Evolutionary conservation across 2,888 invertebrate species (phyloP).

Genomic region (Cabera pusaria): DNA sequence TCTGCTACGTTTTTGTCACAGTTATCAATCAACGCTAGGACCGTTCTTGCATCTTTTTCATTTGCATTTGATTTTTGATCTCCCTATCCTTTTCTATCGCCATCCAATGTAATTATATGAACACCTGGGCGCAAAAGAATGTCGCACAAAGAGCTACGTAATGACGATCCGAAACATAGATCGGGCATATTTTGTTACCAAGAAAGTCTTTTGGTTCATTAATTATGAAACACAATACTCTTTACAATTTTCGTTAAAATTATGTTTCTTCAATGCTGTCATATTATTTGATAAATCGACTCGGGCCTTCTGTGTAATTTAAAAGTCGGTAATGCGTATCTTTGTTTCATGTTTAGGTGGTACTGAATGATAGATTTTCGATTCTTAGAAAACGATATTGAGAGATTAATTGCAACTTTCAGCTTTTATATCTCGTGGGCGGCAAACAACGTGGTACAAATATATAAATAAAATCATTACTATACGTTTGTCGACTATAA

Average conservation of each 20-base stretch:
- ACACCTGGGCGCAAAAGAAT: slow-evolving; percentile 83
- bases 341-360: slow-evolving; percentile 32
- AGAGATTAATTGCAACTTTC: slow-evolving; percentile 24
- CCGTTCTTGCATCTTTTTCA: slow-evolving; percentile 52
- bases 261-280: slow-evolving; percentile 73
- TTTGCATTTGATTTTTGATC: slow-evolving; percentile 36
- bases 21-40: slow-evolving; percentile 83
- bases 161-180: slow-evolving; percentile 81
- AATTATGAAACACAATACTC: slow-evolving; percentile 82
- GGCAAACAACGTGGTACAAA: background rate
- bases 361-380: slow-evolving; percentile 26
- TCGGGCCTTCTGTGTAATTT: slow-evolving; percentile 57
- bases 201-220: slow-evolving; percentile 81
- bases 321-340: slow-evolving; percentile 30
- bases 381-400: slow-evolving; percentile 28
- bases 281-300: slow-evolving; percentile 75
- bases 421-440: background rate
- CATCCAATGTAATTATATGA: slow-evolving; percentile 78
- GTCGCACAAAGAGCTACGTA: slow-evolving; percentile 82
- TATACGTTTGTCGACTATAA: too few relatives aligned
- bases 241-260: slow-evolving; percentile 75
- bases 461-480: background rate
- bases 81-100: slow-evolving; percentile 54
- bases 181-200: slow-evolving; percentile 79
- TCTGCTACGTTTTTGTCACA: slow-evolving; percentile 84